Percentiles rank a stretch among this genome's conserved stretches.
Conservation (phyloP, 2,113 vertebrate genomes). For the Apaloderma vittatum region DNA sequence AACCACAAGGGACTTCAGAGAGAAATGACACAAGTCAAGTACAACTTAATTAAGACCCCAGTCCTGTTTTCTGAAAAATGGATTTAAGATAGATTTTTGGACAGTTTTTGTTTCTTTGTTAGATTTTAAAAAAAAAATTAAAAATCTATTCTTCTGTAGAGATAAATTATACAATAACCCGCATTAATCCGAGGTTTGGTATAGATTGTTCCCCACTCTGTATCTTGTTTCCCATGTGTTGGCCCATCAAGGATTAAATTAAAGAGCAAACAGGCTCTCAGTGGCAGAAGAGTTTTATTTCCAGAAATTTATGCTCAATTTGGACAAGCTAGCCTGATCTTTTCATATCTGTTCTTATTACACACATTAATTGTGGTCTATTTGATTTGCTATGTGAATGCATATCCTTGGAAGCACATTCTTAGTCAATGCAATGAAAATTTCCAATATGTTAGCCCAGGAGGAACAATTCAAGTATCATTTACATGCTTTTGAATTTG, state of each 20-base stretch:
- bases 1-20: not conserved
- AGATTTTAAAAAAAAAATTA: not conserved
- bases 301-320: not conserved
- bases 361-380: not conserved
- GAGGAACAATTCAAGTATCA: constrained; percentile 19
- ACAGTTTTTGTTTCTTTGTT: not conserved
- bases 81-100: not conserved
- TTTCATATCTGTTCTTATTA: not conserved
- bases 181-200: not conserved
- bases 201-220: not conserved
- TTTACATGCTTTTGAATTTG: not conserved
- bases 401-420: not conserved
- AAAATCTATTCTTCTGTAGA: not conserved
- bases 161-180: not conserved
- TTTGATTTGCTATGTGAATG: not conserved
- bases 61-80: not conserved
- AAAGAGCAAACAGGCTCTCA: not conserved
- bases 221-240: not conserved
- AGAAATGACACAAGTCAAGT: not conserved
- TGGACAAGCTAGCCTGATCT: not conserved
- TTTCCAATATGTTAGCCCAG: not conserved
- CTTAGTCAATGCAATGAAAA: not conserved
- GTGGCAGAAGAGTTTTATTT: not conserved
- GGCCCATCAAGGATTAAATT: not conserved
- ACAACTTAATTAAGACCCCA: not conserved